Base-by-base conservation (phyloP, 2,113 vertebrate species). In the Pycnonotus jocosus region DNA sequence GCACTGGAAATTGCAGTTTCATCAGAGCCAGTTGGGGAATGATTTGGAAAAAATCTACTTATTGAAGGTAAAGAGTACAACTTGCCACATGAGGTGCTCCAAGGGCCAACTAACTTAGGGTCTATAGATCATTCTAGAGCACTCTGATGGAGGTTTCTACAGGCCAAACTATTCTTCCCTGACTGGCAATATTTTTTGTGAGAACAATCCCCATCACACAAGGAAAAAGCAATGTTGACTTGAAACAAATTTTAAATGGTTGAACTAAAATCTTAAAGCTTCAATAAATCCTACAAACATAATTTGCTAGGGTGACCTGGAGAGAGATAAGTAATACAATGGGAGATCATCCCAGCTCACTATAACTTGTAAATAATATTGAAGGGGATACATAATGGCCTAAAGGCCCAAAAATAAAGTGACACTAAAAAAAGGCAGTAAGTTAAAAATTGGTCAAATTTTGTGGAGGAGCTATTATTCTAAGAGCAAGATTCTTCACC, bases 371-470 rank as follows among this genome's bases (percentile, higher is more conserved):
- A 72, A 78, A 44, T 42, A 57, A 22, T 24, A 28, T 7, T 11
- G 14, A 68, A 50, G 4, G 10, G 10, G 10, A 69, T 69, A 44
- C 12, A 37, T 6, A 3, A 35, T 14, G 8, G 7, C 4, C 7
- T 57, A 30, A 81, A 90, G 15, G 22, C 24, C 16, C 13, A 9
- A 44, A 77, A 61, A 44, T 6, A 56, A 81, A 58, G 13, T 2
- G 1, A 30, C 1, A 15, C 13, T 68, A 2, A 5, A 44, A 86
- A 47, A 80, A 51, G 0, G 1, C 8, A 28, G 2, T 16, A 48
- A 38, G 8, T 47, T 44, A 79, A 91, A 88, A 91, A 73, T 6
- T 1, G 4, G 11, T 38, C 23, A 58, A 31, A 33, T 51, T 37
- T 61, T 72, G 19, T 44, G 19, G 14, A 90, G 10, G 1, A 77